Evolutionary conservation across 1,140 invertebrate species (phyloP).

Genomic region (Bradynema listronoti): DNA sequence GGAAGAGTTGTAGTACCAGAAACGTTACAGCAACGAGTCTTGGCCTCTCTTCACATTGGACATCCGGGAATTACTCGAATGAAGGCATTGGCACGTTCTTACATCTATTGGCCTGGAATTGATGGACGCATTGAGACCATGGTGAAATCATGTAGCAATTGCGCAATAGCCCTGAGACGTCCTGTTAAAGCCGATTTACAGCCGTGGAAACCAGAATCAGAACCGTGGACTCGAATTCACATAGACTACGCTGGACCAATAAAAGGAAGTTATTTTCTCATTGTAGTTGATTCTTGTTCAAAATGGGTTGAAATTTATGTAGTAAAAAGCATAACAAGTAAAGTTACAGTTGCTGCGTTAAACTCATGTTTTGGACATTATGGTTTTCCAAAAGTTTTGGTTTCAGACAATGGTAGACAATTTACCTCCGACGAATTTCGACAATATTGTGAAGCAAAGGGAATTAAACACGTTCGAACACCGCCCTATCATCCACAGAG

Average conservation of each 20-base stretch:
- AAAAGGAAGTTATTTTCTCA: too few relatives aligned
- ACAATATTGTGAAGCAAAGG: too few relatives aligned
- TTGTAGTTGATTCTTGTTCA: too few relatives aligned
- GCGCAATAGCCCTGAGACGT: background rate
- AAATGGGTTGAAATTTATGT: too few relatives aligned
- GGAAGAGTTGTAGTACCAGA: conserved; percentile 60
- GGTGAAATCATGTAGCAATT: conserved; percentile 7
- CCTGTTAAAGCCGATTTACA: conserved; percentile 10
- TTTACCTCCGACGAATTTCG: too few relatives aligned
- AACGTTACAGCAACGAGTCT: conserved; percentile 48
- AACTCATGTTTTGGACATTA: too few relatives aligned
- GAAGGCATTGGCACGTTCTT: conserved; percentile 61
- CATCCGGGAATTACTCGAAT: conserved; percentile 63
- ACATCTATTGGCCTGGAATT: conserved; percentile 14
- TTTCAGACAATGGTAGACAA: too few relatives aligned
- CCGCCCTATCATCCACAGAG: too few relatives aligned
- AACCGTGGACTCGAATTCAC: conserved; percentile 12
- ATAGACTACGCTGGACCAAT: conserved; percentile 14
- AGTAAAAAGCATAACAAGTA: too few relatives aligned
- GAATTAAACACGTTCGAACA: too few relatives aligned
- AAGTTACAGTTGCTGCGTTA: too few relatives aligned
- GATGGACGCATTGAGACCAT: conserved; percentile 19
- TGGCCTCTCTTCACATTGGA: conserved; percentile 60
- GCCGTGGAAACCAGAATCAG: conserved; percentile 8
- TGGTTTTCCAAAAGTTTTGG: too few relatives aligned